Evolutionary conservation across 1,140 invertebrate species (phyloP).

Genomic region (Chelonus insularis): DNA sequence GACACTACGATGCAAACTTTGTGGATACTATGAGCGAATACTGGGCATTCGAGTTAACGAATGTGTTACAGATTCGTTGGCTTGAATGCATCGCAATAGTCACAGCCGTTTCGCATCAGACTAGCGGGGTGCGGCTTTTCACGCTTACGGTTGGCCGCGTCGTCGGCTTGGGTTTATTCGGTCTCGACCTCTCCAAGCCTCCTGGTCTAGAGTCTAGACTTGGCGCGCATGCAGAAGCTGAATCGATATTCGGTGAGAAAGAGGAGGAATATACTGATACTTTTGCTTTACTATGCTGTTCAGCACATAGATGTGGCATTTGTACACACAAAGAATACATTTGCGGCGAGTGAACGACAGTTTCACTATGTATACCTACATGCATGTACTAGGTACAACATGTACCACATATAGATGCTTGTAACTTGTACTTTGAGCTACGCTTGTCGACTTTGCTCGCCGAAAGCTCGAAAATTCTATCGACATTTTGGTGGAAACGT

Average conservation of each 20-base stretch:
- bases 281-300: too few relatives aligned
- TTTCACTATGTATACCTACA: too few relatives aligned
- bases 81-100: conserved; percentile 6
- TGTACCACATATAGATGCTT: too few relatives aligned
- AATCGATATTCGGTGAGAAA: neutral
- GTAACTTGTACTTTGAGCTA: conserved; percentile 1
- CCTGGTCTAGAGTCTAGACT: neutral
- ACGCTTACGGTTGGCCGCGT: conserved; percentile 14
- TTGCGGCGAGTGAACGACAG: too few relatives aligned
- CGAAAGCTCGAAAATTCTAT: conserved; percentile 18
- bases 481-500: conserved; percentile 16
- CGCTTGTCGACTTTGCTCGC: conserved; percentile 9
- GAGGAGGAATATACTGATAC: neutral
- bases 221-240: neutral
- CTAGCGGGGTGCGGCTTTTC: conserved; percentile 11
- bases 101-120: conserved; percentile 14
- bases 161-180: conserved; percentile 7
- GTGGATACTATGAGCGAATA: neutral
- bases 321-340: neutral
- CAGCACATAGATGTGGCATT: too few relatives aligned
- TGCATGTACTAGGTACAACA: too few relatives aligned
- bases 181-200: neutral
- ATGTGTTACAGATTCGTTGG: conserved; percentile 19
- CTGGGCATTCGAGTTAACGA: neutral
- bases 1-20: too few relatives aligned